Evolutionary conservation across 2,113 vertebrate genomes (phyloP).

Genomic region (Rhinopithecus roxellana): DNA sequence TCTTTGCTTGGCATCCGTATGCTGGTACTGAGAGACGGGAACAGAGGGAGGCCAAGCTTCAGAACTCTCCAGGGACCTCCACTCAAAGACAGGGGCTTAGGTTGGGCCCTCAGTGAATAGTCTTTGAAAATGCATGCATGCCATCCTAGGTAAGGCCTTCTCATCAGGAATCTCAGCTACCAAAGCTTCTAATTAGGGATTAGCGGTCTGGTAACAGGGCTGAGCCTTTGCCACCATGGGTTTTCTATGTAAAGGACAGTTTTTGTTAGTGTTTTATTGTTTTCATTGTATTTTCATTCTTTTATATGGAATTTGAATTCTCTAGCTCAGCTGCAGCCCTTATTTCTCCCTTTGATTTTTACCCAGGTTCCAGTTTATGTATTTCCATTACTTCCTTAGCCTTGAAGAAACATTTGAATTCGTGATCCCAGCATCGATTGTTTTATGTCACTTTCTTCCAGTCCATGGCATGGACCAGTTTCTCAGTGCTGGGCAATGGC

Average conservation of each 20-base stretch:
- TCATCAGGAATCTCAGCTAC: neutral
- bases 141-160: too few relatives aligned
- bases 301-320: neutral
- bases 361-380: neutral
- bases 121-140: neutral
- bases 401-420: neutral
- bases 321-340: neutral
- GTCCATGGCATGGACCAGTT: neutral
- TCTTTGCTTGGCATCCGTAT: neutral
- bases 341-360: neutral
- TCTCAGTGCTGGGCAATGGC: too few relatives aligned
- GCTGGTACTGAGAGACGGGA: neutral
- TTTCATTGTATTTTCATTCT: neutral
- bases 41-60: too few relatives aligned
- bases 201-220: fast-evolving
- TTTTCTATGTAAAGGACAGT: neutral
- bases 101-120: too few relatives aligned
- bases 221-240: fast-evolving
- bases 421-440: neutral
- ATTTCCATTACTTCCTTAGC: neutral
- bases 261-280: neutral
- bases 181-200: neutral
- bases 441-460: neutral
- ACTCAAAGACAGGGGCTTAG: fast-evolving
- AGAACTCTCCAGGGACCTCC: neutral